phyloP scores from a whole-genome alignment of 2,113 vertebrate genomes.

The Megalops atlanticus region DNA sequence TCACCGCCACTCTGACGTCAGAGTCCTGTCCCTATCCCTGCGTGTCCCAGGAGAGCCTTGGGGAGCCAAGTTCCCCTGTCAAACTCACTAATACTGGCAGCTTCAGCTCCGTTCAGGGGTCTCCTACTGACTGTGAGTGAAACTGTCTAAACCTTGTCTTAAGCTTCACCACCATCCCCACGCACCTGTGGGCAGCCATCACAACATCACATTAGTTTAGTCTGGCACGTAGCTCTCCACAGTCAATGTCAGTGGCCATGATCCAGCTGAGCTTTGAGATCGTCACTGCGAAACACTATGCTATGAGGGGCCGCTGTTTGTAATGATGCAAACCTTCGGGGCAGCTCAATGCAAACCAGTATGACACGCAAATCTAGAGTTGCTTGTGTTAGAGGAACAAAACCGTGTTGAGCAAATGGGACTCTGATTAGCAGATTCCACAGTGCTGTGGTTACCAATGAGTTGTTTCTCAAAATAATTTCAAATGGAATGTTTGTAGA shows the following conservation, averaged over 20 bases:
- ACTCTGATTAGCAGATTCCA: no score
- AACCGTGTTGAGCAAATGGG: no score
- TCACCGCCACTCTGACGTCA: conserved; percentile 59
- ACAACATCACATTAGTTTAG: no score
- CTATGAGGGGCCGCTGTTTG: background rate
- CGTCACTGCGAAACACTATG: background rate
- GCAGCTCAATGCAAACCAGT: background rate
- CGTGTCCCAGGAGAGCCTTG: conserved; percentile 38
- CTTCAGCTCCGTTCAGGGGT: conserved; percentile 33
- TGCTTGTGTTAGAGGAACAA: no score
- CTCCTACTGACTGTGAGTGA: conserved; percentile 63
- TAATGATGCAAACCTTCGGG: background rate
- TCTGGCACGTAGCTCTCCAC: background rate
- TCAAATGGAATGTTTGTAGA: background rate
- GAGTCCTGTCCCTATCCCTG: conserved; percentile 39
- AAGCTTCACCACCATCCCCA: background rate
- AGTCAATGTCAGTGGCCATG: background rate
- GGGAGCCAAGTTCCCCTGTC: conserved; percentile 32
- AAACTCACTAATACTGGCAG: background rate
- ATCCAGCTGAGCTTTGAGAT: background rate
- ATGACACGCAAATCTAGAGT: no score
- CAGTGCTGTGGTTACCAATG: background rate
- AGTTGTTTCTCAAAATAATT: background rate
- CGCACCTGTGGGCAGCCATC: no score
- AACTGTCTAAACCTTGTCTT: background rate